phyloP scores from a whole-genome alignment of 2,797 vertebrate genomes.

The Phyllotis vaccarum region DNA sequence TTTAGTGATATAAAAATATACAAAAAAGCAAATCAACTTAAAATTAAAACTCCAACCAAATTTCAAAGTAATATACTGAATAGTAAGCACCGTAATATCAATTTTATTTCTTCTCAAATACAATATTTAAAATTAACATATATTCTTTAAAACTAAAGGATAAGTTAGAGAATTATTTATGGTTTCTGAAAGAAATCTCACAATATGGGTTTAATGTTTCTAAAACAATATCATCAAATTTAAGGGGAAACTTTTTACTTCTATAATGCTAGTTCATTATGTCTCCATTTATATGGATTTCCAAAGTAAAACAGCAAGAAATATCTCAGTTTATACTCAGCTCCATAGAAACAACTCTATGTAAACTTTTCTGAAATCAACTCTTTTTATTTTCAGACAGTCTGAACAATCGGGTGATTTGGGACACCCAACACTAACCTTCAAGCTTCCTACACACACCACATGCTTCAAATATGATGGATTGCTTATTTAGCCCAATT shows the following conservation, averaged over 20 bases:
- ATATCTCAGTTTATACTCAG: background rate
- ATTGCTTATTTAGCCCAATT: constrained; percentile 66
- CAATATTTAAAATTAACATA: constrained; percentile 1
- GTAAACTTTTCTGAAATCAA: constrained; percentile 29
- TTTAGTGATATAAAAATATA: constrained; percentile 27
- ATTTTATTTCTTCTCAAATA: constrained; percentile 49
- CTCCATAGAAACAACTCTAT: background rate
- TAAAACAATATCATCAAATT: constrained; percentile 6
- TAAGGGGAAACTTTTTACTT: background rate
- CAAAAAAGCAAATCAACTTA: constrained; percentile 22
- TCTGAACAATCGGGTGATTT: constrained; percentile 53
- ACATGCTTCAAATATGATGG: constrained; percentile 58
- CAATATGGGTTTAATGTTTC: background rate
- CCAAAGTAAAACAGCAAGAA: background rate
- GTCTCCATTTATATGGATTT: constrained; percentile 28
- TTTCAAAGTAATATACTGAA: constrained; percentile 14
- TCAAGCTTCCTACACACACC: background rate
- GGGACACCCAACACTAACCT: constrained; percentile 43
- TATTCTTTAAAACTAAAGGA: background rate
- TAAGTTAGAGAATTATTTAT: background rate
- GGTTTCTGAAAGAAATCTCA: constrained; percentile 37
- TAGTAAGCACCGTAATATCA: constrained; percentile 23
- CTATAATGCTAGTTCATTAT: background rate
- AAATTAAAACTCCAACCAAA: constrained; percentile 58
- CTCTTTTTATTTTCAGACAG: constrained; percentile 22